Evolutionary conservation across 2,888 invertebrate genomes (phyloP).

Genomic region (Mythimna albipuncta): DNA sequence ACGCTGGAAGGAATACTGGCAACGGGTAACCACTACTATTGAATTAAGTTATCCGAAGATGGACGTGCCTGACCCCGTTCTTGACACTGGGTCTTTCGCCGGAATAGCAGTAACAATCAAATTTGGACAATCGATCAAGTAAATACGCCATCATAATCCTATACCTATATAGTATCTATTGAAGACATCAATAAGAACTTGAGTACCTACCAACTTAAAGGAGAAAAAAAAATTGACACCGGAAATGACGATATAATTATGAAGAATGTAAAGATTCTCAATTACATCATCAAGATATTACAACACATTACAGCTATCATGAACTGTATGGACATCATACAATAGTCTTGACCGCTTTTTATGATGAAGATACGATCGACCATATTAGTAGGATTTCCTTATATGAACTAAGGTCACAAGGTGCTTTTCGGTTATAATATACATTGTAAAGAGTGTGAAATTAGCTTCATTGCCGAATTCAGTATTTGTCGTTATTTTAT

Average conservation of each 20-base stretch:
- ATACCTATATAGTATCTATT: too few relatives aligned
- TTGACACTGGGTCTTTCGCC: too few relatives aligned
- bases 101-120: too few relatives aligned
- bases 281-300: conserved; percentile 29
- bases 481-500: neutral
- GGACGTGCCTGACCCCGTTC: too few relatives aligned
- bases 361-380: conserved; percentile 49
- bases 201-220: too few relatives aligned
- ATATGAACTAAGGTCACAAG: conserved; percentile 50
- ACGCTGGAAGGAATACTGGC: too few relatives aligned
- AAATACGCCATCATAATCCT: too few relatives aligned
- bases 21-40: too few relatives aligned
- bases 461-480: neutral
- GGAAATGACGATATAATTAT: conserved; percentile 20
- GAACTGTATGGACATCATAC: conserved; percentile 11
- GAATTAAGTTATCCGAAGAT: too few relatives aligned
- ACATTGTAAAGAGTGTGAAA: conserved; percentile 23
- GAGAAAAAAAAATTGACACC: neutral
- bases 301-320: conserved; percentile 21
- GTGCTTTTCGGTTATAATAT: conserved; percentile 27
- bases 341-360: conserved; percentile 51
- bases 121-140: too few relatives aligned
- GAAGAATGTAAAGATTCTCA: conserved; percentile 3
- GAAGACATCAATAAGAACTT: too few relatives aligned
- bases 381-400: conserved; percentile 58